phyloP scores from a whole-genome alignment of 2,888 invertebrate genomes.

The Apantesis nais region DNA sequence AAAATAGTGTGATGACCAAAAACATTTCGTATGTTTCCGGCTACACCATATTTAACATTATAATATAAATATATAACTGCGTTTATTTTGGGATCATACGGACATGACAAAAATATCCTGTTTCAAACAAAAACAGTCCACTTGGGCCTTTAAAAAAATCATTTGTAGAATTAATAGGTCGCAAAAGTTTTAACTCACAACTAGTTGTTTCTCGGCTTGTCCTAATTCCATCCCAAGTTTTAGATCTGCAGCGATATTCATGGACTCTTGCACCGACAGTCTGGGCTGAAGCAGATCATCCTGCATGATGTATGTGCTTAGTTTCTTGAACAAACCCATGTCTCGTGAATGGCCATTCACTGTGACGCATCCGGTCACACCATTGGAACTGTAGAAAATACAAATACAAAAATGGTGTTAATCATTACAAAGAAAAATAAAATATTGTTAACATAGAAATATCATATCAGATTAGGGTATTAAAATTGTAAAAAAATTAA shows the following conservation, averaged over 20 bases:
- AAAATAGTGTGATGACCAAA: too few relatives aligned
- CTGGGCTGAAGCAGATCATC: conserved; percentile 89
- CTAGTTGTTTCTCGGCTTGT: conserved; percentile 85
- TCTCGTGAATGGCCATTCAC: conserved; percentile 89
- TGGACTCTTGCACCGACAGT: conserved; percentile 90
- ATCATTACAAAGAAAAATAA: neutral
- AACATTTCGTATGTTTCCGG: neutral
- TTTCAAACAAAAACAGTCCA: too few relatives aligned
- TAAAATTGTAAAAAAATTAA: neutral
- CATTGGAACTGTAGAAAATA: conserved; percentile 77
- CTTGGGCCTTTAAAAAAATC: too few relatives aligned
- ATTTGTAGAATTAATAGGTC: too few relatives aligned
- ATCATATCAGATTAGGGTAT: neutral
- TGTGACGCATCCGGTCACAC: conserved; percentile 88
- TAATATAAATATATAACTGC: neutral
- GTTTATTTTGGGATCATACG: neutral
- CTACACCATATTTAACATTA: neutral
- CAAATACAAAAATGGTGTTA: neutral
- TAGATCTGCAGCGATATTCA: conserved; percentile 90
- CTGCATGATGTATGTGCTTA: conserved; percentile 93
- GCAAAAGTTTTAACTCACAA: conserved; percentile 79
- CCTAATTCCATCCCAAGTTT: conserved; percentile 88
- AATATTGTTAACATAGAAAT: neutral
- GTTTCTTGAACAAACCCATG: conserved; percentile 89
- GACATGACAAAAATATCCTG: neutral